These are phyloP conservation scores for Rutpela maculata DNA, from an alignment of 2,888 invertebrate genomes.

Conservation along the genomic window DNA sequence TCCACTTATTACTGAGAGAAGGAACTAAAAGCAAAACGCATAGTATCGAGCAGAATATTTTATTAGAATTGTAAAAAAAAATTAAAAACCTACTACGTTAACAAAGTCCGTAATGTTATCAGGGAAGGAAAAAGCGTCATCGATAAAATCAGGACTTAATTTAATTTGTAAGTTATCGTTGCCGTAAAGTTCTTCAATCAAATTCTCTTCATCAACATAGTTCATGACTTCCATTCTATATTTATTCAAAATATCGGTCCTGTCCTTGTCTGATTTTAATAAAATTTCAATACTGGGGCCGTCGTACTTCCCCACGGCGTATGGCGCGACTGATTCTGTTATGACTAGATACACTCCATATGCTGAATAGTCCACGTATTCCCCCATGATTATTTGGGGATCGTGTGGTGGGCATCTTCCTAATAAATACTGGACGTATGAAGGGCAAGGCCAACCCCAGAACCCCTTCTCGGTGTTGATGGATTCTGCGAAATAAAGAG, in stretches of 20 bases:
- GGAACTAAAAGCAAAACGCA: too few species aligned
- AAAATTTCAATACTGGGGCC: conserved; percentile 68
- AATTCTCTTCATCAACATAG: conserved; percentile 61
- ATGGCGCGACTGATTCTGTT: conserved; percentile 77
- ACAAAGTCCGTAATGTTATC: conserved; percentile 29
- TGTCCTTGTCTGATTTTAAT: conserved; percentile 50
- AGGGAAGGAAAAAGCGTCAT: conserved; percentile 43
- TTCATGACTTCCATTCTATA: conserved; percentile 59
- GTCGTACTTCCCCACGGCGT: conserved; percentile 78
- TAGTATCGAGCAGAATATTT: not conserved
- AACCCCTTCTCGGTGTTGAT: conserved; percentile 79
- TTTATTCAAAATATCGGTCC: conserved; percentile 59
- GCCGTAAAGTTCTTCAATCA: conserved; percentile 51
- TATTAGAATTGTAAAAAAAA: conserved; percentile 10
- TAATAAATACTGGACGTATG: conserved; percentile 77
- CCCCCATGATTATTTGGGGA: conserved; percentile 75
- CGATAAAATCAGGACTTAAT: conserved; percentile 34
- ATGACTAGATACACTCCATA: conserved; percentile 75
- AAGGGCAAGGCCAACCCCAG: conserved; percentile 81
- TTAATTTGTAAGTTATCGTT: conserved; percentile 20
- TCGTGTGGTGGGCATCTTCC: conserved; percentile 78
- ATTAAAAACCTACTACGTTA: conserved; percentile 38
- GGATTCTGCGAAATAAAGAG: conserved; percentile 80
- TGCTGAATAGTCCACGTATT: conserved; percentile 70
- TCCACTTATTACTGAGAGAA: too few species aligned